A percentile compares a stretch with the other conserved stretches of the same genome.
These are phyloP conservation scores for Agrilus biguttatus DNA, from an alignment of 2,888 invertebrate species.

Conservation along the genomic window DNA sequence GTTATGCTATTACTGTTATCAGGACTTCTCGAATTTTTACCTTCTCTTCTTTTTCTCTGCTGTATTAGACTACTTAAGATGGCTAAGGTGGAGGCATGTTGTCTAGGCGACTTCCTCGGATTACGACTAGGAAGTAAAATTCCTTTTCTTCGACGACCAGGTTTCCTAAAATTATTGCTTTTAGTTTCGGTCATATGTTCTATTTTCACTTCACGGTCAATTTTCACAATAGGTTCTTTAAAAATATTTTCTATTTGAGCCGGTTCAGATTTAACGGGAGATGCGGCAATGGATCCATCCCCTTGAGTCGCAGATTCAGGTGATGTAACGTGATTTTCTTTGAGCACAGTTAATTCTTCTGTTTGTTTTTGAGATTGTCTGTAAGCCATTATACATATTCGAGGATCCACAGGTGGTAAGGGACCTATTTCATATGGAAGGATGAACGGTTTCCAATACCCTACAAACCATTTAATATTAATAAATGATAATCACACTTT, in stretches of 20 bases:
- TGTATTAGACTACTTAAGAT: conserved; percentile 56
- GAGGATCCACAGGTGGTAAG: conserved; percentile 45
- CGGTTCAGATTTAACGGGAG: no score
- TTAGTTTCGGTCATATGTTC: not conserved
- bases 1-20: conserved; percentile 31
- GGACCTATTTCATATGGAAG: conserved; percentile 63
- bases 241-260: no score
- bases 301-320: not conserved
- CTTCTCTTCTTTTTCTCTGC: conserved; percentile 32
- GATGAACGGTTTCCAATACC: conserved; percentile 46
- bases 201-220: no score
- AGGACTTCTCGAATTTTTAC: conserved; percentile 17
- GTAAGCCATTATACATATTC: conserved; percentile 31
- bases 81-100: conserved; percentile 77
- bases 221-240: no score
- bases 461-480: conserved; percentile 24
- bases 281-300: not conserved
- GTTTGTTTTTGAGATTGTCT: conserved; percentile 32
- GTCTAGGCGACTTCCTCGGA: conserved; percentile 72
- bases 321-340: conserved; percentile 1
- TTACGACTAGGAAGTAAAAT: conserved; percentile 31
- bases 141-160: conserved; percentile 4
- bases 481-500: not conserved
- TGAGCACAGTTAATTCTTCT: conserved; percentile 22
- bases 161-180: not conserved